These are phyloP conservation scores for Stratiomys singularior DNA, from an alignment of 2,888 invertebrate species.

Conservation along the genomic window DNA sequence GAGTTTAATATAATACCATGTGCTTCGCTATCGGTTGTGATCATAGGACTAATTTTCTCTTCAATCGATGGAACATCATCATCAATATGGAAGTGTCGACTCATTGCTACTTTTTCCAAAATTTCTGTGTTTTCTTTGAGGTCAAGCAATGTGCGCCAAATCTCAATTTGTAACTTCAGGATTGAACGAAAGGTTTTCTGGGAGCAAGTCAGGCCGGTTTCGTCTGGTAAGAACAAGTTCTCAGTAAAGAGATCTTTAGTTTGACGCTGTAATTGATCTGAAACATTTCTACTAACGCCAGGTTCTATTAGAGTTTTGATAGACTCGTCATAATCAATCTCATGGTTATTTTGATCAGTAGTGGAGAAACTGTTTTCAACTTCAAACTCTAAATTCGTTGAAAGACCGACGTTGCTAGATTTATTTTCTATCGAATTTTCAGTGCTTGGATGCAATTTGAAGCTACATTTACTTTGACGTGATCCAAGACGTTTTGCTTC, in stretches of 20 bases:
- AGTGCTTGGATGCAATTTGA: background rate
- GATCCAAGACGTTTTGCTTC: too few species aligned
- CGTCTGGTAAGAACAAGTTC: background rate
- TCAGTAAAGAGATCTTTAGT: background rate
- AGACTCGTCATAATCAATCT: background rate
- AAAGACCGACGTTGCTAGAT: background rate
- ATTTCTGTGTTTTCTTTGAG: conserved; percentile 18
- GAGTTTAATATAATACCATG: background rate
- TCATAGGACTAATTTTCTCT: background rate
- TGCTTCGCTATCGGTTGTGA: background rate
- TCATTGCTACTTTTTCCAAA: conserved; percentile 15
- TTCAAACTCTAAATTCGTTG: conserved; percentile 18
- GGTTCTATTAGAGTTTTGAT: background rate
- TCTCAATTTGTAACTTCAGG: conserved; percentile 28
- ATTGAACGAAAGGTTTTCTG: conserved; percentile 20
- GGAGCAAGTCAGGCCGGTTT: background rate
- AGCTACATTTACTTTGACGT: background rate
- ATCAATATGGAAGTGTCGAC: background rate
- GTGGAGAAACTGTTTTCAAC: background rate
- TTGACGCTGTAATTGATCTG: background rate
- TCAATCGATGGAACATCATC: background rate
- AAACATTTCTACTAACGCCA: background rate
- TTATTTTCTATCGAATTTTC: background rate
- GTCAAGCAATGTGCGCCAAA: conserved; percentile 9
- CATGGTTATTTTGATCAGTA: background rate